Evolutionary conservation across 2,888 invertebrate species (phyloP), one percentile per base, ranked within the genome.

Genomic region (Falcaria lacertinaria): DNA sequence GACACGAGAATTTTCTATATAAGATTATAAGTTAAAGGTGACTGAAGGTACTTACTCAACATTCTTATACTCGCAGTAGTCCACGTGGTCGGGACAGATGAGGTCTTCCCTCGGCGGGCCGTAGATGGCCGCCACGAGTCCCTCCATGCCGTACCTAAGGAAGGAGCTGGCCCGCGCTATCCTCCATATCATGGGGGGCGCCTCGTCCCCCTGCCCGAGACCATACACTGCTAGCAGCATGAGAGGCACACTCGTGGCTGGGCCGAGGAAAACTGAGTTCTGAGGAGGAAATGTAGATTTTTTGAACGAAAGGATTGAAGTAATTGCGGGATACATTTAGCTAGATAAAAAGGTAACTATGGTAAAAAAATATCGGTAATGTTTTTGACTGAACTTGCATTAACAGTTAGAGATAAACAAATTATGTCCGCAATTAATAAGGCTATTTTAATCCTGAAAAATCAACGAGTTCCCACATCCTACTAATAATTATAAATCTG

Each of bases 231-330:
- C 95, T 39, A 98, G 90, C 43, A 98, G 80, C 91, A 98, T 95
- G 8, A 98, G 86, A 0, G 98, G 98, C 4, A 97, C 97, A 41
- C 94, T 91, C 45, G 95, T 70, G 0, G 96, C 95, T 13, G 98
- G 97, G 0, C 97, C 98, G 59, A 97, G 88, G 76, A 98, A 98
- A 80, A 97, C 95, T 19, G 94, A 93, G 67, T 96, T 96, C 96
- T 96, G 81, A 7, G 86, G 86, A 53, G 36, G 42, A 44, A 45
- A 39, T 15, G 35, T n/a, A 43, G 41, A 8, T 43, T 6, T 15
- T 52, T 47, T 41, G 44, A 44, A 4, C n/a, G n/a, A n/a, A n/a
- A n/a, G n/a, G n/a, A n/a, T n/a, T n/a, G n/a, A n/a, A n/a, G n/a
- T n/a, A n/a, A n/a, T n/a, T n/a, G n/a, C n/a, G n/a, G n/a, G n/a